A percentile compares a stretch with the other conserved stretches of the same genome.
Conservation (phyloP, 2,797 vertebrate species). For the Phyllotis vaccarum region DNA sequence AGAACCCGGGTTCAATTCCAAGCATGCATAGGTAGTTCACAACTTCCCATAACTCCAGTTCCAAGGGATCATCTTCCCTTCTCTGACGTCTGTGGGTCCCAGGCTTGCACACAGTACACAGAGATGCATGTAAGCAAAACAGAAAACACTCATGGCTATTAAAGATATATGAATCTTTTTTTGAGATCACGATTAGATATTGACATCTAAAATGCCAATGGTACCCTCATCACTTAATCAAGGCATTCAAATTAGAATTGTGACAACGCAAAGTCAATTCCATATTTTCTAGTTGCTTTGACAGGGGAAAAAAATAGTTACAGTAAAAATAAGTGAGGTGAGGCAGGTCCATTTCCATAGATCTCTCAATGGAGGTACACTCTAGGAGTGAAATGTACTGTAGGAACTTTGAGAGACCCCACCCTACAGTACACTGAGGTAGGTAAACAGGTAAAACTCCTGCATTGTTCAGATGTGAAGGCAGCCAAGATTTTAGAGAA, state of each 20-base stretch:
- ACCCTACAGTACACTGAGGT: not conserved
- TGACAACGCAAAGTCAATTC: not conserved
- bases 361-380: not conserved
- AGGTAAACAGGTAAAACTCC: not conserved
- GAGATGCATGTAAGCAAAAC: not conserved
- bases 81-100: too few relatives aligned
- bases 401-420: not conserved
- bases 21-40: not conserved
- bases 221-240: not conserved
- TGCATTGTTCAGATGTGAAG: not conserved
- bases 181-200: not conserved
- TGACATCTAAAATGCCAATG: not conserved
- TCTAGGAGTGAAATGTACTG: not conserved
- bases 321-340: not conserved
- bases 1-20: not conserved
- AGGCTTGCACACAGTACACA: not conserved
- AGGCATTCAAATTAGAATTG: not conserved
- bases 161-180: not conserved
- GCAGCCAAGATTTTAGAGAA: slow-evolving; percentile 27
- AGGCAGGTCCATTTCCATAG: not conserved
- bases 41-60: not conserved
- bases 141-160: not conserved
- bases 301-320: not conserved
- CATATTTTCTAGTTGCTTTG: not conserved
- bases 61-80: not conserved